Evolutionary conservation across 1,140 invertebrate genomes (phyloP).

Genomic region (Wiebesia pumilae): DNA sequence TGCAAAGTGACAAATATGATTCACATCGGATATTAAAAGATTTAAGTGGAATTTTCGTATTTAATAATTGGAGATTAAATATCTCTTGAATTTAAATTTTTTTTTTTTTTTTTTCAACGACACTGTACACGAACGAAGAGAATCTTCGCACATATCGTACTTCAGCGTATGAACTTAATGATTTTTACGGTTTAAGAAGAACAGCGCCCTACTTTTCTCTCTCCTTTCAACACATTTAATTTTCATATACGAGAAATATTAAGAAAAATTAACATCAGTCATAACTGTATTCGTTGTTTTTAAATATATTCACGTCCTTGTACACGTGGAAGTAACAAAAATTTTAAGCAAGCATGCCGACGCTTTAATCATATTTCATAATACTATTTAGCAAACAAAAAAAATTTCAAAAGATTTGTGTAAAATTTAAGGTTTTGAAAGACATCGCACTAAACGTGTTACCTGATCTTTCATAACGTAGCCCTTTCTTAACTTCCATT

Average conservation of each 20-base stretch:
- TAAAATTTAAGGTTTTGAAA: slow-evolving; percentile 11
- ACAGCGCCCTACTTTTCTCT: too few species aligned
- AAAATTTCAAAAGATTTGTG: not conserved
- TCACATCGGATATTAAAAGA: slow-evolving; percentile 14
- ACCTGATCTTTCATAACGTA: not conserved
- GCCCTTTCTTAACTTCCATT: slow-evolving; percentile 22
- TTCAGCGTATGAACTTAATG: too few species aligned
- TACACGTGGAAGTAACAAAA: not conserved
- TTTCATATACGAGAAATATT: too few species aligned
- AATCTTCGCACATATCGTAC: too few species aligned
- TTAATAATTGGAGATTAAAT: not conserved
- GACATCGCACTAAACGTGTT: not conserved
- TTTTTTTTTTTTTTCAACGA: too few species aligned
- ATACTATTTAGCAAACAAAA: not conserved
- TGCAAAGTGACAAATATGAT: slow-evolving; percentile 14
- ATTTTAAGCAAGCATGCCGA: not conserved
- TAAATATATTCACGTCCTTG: not conserved
- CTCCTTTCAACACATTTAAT: too few species aligned
- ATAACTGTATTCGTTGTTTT: too few species aligned
- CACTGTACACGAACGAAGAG: too few species aligned
- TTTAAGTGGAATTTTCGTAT: not conserved
- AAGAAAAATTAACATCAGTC: too few species aligned
- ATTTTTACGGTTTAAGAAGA: too few species aligned
- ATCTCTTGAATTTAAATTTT: not conserved
- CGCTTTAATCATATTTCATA: not conserved